Base-by-base conservation (phyloP, 2,113 vertebrate species). In the Hippolais icterina region DNA sequence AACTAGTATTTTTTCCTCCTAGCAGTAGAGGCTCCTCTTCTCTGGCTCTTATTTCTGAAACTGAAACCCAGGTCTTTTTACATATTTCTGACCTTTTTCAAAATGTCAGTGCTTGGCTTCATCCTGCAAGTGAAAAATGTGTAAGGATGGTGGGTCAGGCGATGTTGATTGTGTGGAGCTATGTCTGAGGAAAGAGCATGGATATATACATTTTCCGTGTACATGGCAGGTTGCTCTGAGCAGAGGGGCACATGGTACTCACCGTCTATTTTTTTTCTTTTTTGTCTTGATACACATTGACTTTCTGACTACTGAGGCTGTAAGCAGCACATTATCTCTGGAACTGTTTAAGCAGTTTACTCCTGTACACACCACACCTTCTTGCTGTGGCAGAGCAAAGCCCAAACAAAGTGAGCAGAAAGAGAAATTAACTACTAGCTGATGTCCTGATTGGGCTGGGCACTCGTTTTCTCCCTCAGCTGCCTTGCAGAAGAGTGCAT, bases 211-310 rank as follows among this genome's bases (percentile, higher is more conserved):
- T 61, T 35, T 23, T 70, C n/a, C 0, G 0, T 61, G 21, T 56
- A 18, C 33, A 11, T 22, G n/a, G 9, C 19, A 33, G 14, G 13
- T 53, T 71, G 18, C 15, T 9, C 10, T 44, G 47, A 75, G 12
- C 14, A 49, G 23, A 56, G 10, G 7, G 25, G 8, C 10, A 22
- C 11, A 9, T 0, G 0, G 14, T 61, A 53, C 19, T 28, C 35
- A 71, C n/a, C 1, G 1, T 29, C 15, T 1, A 1, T 15, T 22
- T 25, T 20, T 24, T 37, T 50, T 65, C 18, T 15, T 24, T 57
- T 39, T 64, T 20, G 12, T 21, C 15, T 27, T 61, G 20, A 3
- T 59, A 24, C 2, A 2, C 6, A 1, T 39, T 19, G 31, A 44
- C 39, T 65, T 64, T 50, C 33, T 60, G 39, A 18, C 16, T 54